Base-by-base conservation (phyloP, 2,797 vertebrate genomes). In the Tapirus indicus region DNA sequence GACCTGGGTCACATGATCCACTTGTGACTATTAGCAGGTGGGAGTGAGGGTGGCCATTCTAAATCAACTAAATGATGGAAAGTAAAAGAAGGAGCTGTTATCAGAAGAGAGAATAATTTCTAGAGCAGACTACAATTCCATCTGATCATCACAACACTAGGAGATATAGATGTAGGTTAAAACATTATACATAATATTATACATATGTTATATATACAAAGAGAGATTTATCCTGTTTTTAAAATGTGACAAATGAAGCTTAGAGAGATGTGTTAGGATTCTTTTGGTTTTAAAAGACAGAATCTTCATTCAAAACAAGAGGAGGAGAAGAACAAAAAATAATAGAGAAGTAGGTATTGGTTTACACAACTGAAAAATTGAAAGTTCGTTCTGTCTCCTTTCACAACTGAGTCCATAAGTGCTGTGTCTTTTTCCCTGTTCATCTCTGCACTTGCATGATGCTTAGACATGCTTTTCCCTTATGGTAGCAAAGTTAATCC, bases 21-120 rank as follows among this genome's bases (percentile, higher is more conserved):
- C 6, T 35, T 5, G 3, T 49, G 12, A n/a, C 10, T 25, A 2
- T 38, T 1, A 54, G 20, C 54, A 56, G 47, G 10, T 35, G 11
- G 44, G 44, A 8, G 1, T 10, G 8, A 25, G 27, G 17, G 1
- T 10, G 2, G 80, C 11, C 0, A 29, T 52, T 47, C 9, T 14
- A 23, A 58, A 47, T 68, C 29, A 54, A 23, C 32, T 32, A 17
- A 62, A 38, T 10, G 41, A 44, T 10, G 29, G 71, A 35, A 44
- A 52, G 12, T 2, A 12, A 71, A 32, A 64, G 44, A 38, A 78
- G 47, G 16, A 35, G 25, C n/a, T 74, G 29, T 17, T 29, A 27
- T 29, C 17, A 44, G 44, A 49, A 27, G n/a, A 60, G n/a, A 71
- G 47, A 64, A 27, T 27, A 44, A n/a, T 20, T 78, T n/a, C 44